phyloP scores from a whole-genome alignment of 2,888 invertebrate genomes.

The Diarsia mendica region DNA sequence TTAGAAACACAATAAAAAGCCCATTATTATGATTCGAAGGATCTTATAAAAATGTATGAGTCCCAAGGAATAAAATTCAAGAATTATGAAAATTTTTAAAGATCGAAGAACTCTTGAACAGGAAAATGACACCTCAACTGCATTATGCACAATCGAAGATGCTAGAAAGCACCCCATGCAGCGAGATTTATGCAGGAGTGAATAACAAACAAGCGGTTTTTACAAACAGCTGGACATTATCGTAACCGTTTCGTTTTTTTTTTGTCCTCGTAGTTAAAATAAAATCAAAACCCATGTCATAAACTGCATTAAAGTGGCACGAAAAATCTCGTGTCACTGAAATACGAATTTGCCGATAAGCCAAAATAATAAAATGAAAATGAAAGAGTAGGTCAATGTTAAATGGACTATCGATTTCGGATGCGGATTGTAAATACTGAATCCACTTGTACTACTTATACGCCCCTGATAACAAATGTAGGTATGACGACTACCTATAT shows the following conservation, averaged over 20 bases:
- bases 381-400: conserved; percentile 81
- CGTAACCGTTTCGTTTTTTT: neutral
- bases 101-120: conserved; percentile 63
- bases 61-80: conserved; percentile 67
- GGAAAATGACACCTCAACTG: conserved; percentile 53
- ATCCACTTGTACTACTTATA: conserved; percentile 76
- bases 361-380: conserved; percentile 71
- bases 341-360: conserved; percentile 63
- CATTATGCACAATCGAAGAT: conserved; percentile 57
- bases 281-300: neutral
- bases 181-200: conserved; percentile 36
- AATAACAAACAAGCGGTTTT: conserved; percentile 42
- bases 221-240: neutral
- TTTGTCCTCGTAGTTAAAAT: neutral
- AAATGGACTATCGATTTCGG: conserved; percentile 76
- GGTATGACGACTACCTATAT: conserved; percentile 33
- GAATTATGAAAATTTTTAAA: conserved; percentile 62
- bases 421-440: conserved; percentile 74
- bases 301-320: neutral
- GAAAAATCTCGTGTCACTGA: conserved; percentile 41
- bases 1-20: conserved; percentile 68
- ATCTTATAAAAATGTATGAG: conserved; percentile 77
- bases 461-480: conserved; percentile 68
- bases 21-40: conserved; percentile 69
- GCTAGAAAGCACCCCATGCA: conserved; percentile 45